Percentiles rank a stretch among this genome's conserved stretches.
phyloP scores from a whole-genome alignment of 30 jellyfish, hydroid and myxozoan genomes.

The Aurelia coerulea region DNA sequence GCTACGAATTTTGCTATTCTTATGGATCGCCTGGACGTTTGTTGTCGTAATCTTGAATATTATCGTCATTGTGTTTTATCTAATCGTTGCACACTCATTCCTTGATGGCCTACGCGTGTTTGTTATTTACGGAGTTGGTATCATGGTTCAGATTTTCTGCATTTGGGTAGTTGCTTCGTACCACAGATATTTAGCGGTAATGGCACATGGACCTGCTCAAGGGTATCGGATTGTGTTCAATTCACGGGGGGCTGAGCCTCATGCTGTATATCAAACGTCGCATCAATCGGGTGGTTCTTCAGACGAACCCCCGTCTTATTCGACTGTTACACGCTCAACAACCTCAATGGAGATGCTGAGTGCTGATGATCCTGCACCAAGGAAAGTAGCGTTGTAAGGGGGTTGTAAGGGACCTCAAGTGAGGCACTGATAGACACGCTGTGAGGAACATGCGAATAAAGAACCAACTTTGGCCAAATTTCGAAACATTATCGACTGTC shows the following conservation, averaged over 20 bases:
- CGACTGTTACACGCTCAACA: conserved; percentile 36
- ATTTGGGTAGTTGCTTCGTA: conserved; percentile 77
- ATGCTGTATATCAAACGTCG: conserved; percentile 9
- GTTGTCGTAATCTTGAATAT: conserved; percentile 13
- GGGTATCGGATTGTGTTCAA: conserved; percentile 71
- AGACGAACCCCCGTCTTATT: conserved; percentile 43
- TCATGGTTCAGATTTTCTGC: conserved; percentile 54
- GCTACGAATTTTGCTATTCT: conserved; percentile 28
- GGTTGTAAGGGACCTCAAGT: background rate
- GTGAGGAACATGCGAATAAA: too few relatives aligned
- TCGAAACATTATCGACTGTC: too few relatives aligned
- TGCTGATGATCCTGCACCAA: background rate
- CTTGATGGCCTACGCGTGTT: conserved; percentile 67
- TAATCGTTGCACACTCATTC: conserved; percentile 35
- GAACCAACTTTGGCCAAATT: too few relatives aligned
- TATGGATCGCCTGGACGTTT: conserved; percentile 64
- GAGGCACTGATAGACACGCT: too few relatives aligned
- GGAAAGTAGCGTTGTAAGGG: conserved; percentile 16
- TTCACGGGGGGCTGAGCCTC: conserved; percentile 71
- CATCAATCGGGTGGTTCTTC: conserved; percentile 9
- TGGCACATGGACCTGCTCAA: conserved; percentile 75
- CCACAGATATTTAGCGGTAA: conserved; percentile 30
- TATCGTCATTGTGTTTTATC: conserved; percentile 26
- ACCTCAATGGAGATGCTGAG: conserved; percentile 37
- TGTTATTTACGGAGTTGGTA: conserved; percentile 41